Percentiles rank a stretch among this genome's conserved stretches.
Conservation (phyloP, 1,140 invertebrate species). For the Lordiphosa clarofinis region DNA sequence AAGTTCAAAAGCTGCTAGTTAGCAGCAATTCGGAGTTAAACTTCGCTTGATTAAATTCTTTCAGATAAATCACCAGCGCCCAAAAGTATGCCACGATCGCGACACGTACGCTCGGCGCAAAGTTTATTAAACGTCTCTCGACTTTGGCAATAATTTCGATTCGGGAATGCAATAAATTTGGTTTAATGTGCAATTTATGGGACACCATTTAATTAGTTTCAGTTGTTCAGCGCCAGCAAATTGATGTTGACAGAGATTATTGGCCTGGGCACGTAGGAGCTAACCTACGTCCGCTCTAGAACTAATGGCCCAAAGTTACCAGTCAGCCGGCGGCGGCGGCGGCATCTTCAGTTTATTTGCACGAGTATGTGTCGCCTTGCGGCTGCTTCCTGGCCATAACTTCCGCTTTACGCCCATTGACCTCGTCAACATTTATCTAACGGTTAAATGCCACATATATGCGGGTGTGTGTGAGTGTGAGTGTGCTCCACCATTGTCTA, state of each 20-base stretch:
- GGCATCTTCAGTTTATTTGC: conserved; percentile 65
- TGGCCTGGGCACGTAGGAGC: conserved; percentile 66
- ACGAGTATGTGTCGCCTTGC: conserved; percentile 48
- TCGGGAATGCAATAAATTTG: conserved; percentile 77
- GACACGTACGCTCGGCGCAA: conserved; percentile 59
- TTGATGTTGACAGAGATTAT: conserved; percentile 79
- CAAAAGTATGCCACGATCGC: conserved; percentile 49
- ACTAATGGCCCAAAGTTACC: conserved; percentile 62
- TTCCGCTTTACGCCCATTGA: conserved; percentile 73
- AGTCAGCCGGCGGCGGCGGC: conserved; percentile 24
- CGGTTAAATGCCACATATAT: conserved; percentile 59
- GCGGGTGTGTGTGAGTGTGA: conserved; percentile 5
- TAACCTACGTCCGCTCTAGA: conserved; percentile 12
- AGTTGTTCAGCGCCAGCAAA: conserved; percentile 54
- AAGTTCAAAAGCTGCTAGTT: conserved; percentile 21
- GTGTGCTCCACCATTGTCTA: conserved; percentile 32
- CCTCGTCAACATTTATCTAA: conserved; percentile 77
- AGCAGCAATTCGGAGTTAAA: conserved; percentile 12
- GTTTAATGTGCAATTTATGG: conserved; percentile 79
- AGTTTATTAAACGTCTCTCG: conserved; percentile 77
- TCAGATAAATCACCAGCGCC: conserved; percentile 60
- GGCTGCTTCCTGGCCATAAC: conserved; percentile 60
- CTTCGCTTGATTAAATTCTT: conserved; percentile 37
- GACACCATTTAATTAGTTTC: conserved; percentile 80
- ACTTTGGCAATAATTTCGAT: conserved; percentile 77